Conservation (phyloP, 2,888 invertebrate species). For the Cosmia trapezina region DNA sequence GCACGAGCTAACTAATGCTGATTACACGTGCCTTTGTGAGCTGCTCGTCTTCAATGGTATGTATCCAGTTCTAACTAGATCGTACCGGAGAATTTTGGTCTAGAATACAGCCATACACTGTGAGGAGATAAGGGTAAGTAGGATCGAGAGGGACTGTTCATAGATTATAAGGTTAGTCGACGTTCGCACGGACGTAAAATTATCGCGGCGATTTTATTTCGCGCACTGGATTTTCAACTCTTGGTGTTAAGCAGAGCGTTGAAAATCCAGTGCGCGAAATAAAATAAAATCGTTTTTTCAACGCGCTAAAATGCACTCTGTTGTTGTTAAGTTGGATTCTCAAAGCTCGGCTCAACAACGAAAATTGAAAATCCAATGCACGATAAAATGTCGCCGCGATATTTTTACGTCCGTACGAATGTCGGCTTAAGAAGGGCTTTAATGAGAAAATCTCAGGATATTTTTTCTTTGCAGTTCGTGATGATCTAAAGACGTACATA, state of each 20-base stretch:
- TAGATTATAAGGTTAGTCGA: background rate
- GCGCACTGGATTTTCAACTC: too few species aligned
- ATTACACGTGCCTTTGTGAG: slow-evolving; percentile 50
- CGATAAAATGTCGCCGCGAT: too few species aligned
- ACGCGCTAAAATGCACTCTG: too few species aligned
- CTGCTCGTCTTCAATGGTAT: slow-evolving; percentile 20
- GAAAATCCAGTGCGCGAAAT: too few species aligned
- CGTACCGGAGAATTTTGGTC: slow-evolving; percentile 17
- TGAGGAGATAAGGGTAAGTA: background rate
- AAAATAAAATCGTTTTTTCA: too few species aligned
- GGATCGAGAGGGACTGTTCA: background rate
- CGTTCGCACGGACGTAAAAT: too few species aligned
- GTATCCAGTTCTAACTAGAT: slow-evolving; percentile 28
- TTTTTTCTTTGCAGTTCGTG: background rate
- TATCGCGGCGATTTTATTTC: too few species aligned
- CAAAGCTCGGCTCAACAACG: too few species aligned
- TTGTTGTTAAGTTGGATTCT: too few species aligned
- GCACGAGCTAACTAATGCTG: slow-evolving; percentile 42
- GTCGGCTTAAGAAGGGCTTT: background rate
- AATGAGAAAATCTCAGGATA: background rate
- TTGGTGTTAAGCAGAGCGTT: too few species aligned
- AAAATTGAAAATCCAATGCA: too few species aligned
- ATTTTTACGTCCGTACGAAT: too few species aligned
- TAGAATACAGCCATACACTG: slow-evolving; percentile 36
- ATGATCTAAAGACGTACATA: background rate